Conservation (phyloP, 2,797 vertebrate genomes). For the Poeciliopsis infans region DNA sequence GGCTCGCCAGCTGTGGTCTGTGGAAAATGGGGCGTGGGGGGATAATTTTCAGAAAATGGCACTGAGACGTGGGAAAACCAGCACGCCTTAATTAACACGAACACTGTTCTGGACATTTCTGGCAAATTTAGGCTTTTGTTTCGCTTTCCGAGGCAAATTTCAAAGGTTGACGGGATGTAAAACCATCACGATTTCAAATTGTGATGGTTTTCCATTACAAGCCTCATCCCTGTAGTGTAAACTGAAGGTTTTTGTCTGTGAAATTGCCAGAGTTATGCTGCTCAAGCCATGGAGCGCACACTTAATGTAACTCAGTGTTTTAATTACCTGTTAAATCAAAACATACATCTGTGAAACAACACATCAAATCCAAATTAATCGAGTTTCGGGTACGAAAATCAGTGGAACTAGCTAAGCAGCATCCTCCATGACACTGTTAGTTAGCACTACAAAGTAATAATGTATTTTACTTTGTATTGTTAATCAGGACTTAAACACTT, state of each 20-base stretch:
- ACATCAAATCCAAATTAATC: background rate
- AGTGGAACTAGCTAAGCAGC: background rate
- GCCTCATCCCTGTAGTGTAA: background rate
- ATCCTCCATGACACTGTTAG: background rate
- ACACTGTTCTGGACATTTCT: background rate
- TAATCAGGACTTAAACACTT: background rate
- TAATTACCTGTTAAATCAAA: background rate
- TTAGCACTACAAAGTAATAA: background rate
- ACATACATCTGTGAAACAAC: background rate
- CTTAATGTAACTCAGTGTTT: background rate
- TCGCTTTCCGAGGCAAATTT: background rate
- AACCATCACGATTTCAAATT: background rate
- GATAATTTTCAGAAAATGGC: background rate
- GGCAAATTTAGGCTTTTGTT: background rate
- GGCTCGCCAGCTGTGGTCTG: conserved; percentile 85
- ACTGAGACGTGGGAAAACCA: background rate
- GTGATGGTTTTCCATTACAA: too few relatives aligned
- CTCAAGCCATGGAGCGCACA: background rate
- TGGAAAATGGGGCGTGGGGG: background rate
- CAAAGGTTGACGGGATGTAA: background rate
- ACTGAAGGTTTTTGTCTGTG: background rate
- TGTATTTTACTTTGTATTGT: background rate
- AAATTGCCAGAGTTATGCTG: background rate
- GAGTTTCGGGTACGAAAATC: background rate
- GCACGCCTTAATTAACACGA: background rate